phyloP scores from a whole-genome alignment of 2,113 vertebrate genomes.

The Plotosus lineatus region DNA sequence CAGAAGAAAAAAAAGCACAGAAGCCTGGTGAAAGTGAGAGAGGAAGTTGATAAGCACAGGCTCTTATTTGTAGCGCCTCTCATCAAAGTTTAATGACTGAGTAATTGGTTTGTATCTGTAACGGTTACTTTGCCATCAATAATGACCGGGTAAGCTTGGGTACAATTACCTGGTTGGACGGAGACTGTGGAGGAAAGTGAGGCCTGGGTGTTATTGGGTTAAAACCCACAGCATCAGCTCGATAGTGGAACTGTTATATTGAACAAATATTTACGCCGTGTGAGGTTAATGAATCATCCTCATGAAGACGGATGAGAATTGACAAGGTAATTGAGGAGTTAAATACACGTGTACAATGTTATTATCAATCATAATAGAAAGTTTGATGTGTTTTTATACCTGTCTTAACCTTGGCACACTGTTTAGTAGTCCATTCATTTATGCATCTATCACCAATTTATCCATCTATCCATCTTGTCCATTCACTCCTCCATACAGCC shows the following conservation, averaged over 20 bases:
- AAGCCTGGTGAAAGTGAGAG: conserved; percentile 49
- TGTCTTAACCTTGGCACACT: neutral
- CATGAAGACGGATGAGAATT: conserved; percentile 68
- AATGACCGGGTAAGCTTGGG: conserved; percentile 66
- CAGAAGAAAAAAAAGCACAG: neutral
- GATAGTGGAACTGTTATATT: conserved; percentile 68
- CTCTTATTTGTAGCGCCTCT: conserved; percentile 70
- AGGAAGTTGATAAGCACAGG: conserved; percentile 69
- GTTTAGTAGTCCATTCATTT: too few species aligned
- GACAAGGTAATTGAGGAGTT: conserved; percentile 71
- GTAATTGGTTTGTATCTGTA: conserved; percentile 83
- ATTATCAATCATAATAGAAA: conserved; percentile 58
- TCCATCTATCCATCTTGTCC: too few species aligned
- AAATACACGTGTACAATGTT: conserved; percentile 69
- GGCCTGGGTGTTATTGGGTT: conserved; percentile 57
- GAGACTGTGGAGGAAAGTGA: conserved; percentile 51
- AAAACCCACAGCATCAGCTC: conserved; percentile 64
- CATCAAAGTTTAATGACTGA: conserved; percentile 79
- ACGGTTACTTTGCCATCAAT: conserved; percentile 79
- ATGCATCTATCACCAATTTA: too few species aligned
- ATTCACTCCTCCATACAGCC: too few species aligned
- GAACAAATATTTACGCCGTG: conserved; percentile 77
- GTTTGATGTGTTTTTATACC: neutral
- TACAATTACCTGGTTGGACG: conserved; percentile 68
- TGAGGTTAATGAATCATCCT: conserved; percentile 72